phyloP scores from a whole-genome alignment of 2,888 invertebrate genomes.

The Parnassius smintheus region DNA sequence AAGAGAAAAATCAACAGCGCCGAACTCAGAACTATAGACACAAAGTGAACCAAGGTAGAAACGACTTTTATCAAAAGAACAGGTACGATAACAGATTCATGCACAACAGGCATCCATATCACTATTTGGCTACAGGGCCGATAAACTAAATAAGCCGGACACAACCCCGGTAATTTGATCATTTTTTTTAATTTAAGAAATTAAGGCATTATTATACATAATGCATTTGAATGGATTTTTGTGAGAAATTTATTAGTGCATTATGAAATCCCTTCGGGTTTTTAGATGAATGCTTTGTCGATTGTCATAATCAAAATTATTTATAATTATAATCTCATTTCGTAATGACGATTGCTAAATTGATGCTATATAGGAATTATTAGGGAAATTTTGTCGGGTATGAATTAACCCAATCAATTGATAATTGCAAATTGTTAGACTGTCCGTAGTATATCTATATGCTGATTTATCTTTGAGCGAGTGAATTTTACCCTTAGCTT shows the following conservation, averaged over 20 bases:
- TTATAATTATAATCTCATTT: slow-evolving; percentile 1
- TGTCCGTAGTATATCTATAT: not conserved
- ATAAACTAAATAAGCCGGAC: slow-evolving; percentile 54
- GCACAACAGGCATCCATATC: slow-evolving; percentile 66
- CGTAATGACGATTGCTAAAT: not conserved
- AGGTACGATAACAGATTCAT: slow-evolving; percentile 70
- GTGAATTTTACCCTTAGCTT: slow-evolving; percentile 12
- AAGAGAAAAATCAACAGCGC: slow-evolving; percentile 55
- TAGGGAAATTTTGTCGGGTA: slow-evolving; percentile 1
- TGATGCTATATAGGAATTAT: not conserved
- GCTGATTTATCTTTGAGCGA: slow-evolving; percentile 11
- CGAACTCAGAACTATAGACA: slow-evolving; percentile 63
- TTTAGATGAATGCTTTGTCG: not conserved
- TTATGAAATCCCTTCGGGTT: not conserved
- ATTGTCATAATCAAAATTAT: not conserved
- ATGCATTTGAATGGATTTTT: not conserved
- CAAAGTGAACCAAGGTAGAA: slow-evolving; percentile 54
- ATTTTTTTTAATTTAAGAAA: not conserved
- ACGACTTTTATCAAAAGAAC: slow-evolving; percentile 66
- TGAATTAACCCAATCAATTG: not conserved
- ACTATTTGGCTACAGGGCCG: slow-evolving; percentile 73
- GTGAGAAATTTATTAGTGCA: not conserved
- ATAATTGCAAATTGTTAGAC: not conserved
- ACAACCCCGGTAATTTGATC: not conserved
- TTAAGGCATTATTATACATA: not conserved